Base-by-base conservation (phyloP, 2,888 invertebrate species). In the Cantharis rufa region DNA sequence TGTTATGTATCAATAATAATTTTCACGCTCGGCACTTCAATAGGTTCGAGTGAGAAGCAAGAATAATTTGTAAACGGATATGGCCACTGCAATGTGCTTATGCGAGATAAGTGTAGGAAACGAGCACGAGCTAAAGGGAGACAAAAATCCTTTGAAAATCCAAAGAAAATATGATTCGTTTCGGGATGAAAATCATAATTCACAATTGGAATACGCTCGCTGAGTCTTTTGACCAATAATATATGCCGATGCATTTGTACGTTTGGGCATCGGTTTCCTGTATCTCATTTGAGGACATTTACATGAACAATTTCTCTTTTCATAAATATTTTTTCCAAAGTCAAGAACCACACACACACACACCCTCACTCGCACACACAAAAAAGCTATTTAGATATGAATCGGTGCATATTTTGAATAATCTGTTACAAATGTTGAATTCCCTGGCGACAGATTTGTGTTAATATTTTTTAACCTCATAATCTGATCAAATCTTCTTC, bases 121-220 rank as follows among this genome's bases (percentile, higher is more conserved):
- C 69, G 74, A 68, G 72, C 78, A 78, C 74, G 78, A 28, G 80
- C 71, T 70, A 64, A 80, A 82, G 69, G 82, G 79, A 79, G 85
- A 84, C 74, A 79, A 79, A 79, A 76, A 75, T 84, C 86, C 85
- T 87, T 87, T 87, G 86, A 87, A 85, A 84, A 87, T 85, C 86
- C 86, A 83, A 84, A 85, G 87, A 87, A 87, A 88, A 88, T 88
- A 87, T 87, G 88, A 88, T 88, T 88, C 87, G 87, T 86, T 87
- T 87, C 87, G 86, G 84, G 83, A 80, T 81, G 83, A 85, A 84
- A 85, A 87, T 87, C 87, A 87, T 88, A 87, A 88, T 88, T 87
- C 87, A 88, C 87, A 86, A 86, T 87, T 86, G 86, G 85, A 86
- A 87, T 86, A 87, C 86, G 87, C 86, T 86, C 83, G 80, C 82